phyloP scores from a whole-genome alignment of 2,888 invertebrate species.

The Cyclophora punctaria region DNA sequence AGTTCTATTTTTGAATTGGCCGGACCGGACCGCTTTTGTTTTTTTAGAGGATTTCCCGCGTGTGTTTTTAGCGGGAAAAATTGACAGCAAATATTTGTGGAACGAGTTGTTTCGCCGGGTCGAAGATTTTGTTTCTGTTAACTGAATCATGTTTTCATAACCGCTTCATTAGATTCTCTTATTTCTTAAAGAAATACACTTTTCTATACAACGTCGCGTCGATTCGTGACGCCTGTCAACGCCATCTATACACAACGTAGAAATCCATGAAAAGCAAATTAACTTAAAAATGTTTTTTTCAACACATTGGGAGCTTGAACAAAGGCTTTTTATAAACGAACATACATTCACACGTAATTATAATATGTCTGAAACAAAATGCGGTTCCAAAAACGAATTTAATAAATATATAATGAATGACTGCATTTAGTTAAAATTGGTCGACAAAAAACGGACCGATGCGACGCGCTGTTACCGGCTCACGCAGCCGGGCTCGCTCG shows the following conservation, averaged over 20 bases:
- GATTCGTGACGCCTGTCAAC: too few species aligned
- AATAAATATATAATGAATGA: constrained; percentile 19
- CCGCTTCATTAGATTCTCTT: too few species aligned
- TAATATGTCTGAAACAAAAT: constrained; percentile 13
- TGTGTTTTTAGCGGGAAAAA: constrained; percentile 4
- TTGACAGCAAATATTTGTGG: too few species aligned
- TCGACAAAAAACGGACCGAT: constrained; percentile 13
- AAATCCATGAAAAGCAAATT: too few species aligned
- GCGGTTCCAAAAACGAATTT: constrained; percentile 17
- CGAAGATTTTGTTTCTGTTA: too few species aligned
- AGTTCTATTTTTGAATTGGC: constrained; percentile 65
- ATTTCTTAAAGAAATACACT: too few species aligned
- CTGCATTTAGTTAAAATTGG: constrained; percentile 22
- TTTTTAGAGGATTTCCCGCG: constrained; percentile 30
- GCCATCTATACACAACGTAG: too few species aligned
- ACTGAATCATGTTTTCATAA: too few species aligned
- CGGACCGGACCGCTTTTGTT: constrained; percentile 35
- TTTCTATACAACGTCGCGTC: too few species aligned
- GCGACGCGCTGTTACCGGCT: constrained; percentile 4
- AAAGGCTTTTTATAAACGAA: not conserved
- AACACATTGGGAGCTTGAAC: too few species aligned
- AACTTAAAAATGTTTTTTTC: too few species aligned
- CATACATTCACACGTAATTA: constrained; percentile 8
- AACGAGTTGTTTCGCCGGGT: too few species aligned
- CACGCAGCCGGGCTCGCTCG: constrained; percentile 1